Percentiles rank a stretch among this genome's conserved stretches.
These are phyloP conservation scores for Drymonia ruficornis DNA, from an alignment of 2,888 invertebrate species.

Conservation along the genomic window DNA sequence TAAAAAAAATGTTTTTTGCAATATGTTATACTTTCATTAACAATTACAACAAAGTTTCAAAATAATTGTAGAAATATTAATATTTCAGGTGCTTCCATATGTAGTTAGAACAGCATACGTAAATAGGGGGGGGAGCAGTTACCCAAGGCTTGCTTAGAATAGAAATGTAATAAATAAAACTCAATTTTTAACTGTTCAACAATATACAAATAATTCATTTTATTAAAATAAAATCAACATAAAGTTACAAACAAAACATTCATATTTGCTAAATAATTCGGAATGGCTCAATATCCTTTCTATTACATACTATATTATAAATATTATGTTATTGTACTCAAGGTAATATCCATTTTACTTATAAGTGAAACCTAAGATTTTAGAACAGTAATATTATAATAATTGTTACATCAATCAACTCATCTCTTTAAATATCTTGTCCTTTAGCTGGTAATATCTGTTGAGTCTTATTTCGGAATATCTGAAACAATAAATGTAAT, in stretches of 20 bases:
- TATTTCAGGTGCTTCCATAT: no score
- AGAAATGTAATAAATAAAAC: not conserved
- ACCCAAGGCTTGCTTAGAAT: no score
- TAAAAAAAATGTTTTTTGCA: not conserved
- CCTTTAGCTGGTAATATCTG: slow-evolving; percentile 89
- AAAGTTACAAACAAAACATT: not conserved
- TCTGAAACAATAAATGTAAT: slow-evolving; percentile 77
- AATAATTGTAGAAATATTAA: not conserved
- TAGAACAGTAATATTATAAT: slow-evolving; percentile 6
- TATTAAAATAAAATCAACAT: not conserved
- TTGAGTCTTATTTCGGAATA: slow-evolving; percentile 88
- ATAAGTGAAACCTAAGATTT: slow-evolving; percentile 6
- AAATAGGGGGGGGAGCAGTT: no score
- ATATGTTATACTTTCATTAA: not conserved
- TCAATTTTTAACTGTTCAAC: slow-evolving; percentile 2
- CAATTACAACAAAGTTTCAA: not conserved
- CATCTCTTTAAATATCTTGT: slow-evolving; percentile 73
- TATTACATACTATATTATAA: not conserved
- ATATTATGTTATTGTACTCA: not conserved
- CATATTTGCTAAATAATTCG: not conserved
- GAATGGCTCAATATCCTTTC: not conserved
- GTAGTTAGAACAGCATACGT: not conserved
- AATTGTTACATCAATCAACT: slow-evolving; percentile 31
- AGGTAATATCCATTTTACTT: slow-evolving; percentile 3
- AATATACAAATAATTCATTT: slow-evolving; percentile 1